Percentiles rank a stretch among this genome's conserved stretches.
These are phyloP conservation scores for Polylopha cassiicola DNA, from an alignment of 2,888 invertebrate species.

Conservation along the genomic window DNA sequence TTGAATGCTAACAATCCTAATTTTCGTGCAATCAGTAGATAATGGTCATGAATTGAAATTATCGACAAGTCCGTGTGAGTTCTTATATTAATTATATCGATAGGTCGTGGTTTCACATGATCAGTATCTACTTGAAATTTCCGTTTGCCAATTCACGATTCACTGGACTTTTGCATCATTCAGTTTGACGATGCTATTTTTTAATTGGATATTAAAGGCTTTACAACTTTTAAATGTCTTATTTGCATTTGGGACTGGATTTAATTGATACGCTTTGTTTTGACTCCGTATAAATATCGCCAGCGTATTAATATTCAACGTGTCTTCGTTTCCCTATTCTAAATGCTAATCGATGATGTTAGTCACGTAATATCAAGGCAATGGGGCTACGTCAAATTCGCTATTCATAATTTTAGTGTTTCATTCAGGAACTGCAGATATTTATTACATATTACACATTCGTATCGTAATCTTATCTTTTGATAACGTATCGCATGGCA, in stretches of 20 bases:
- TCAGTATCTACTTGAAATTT: constrained; percentile 20
- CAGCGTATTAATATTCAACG: constrained; percentile 26
- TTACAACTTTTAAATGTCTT: too few relatives aligned
- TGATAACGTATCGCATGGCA: constrained; percentile 15
- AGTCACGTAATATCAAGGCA: constrained; percentile 38
- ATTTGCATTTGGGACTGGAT: neutral
- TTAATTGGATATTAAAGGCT: too few relatives aligned
- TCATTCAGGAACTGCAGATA: constrained; percentile 24
- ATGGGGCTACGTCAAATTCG: constrained; percentile 31
- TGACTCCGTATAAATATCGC: constrained; percentile 1
- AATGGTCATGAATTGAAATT: constrained; percentile 1
- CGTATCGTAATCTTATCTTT: constrained; percentile 18
- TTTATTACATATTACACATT: constrained; percentile 12
- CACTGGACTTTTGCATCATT: constrained; percentile 5
- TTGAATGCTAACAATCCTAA: too few relatives aligned
- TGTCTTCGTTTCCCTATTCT: constrained; percentile 30
- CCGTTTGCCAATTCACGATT: neutral
- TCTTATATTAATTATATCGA: constrained; percentile 29
- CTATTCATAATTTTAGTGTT: constrained; percentile 23
- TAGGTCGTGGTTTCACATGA: constrained; percentile 27
- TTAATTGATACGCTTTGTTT: too few relatives aligned
- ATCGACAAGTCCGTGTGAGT: neutral
- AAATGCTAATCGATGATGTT: constrained; percentile 37
- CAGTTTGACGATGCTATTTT: neutral
- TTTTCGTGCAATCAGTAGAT: constrained; percentile 1